phyloP scores from a whole-genome alignment of 2,113 vertebrate species.

The Nibea coibor region DNA sequence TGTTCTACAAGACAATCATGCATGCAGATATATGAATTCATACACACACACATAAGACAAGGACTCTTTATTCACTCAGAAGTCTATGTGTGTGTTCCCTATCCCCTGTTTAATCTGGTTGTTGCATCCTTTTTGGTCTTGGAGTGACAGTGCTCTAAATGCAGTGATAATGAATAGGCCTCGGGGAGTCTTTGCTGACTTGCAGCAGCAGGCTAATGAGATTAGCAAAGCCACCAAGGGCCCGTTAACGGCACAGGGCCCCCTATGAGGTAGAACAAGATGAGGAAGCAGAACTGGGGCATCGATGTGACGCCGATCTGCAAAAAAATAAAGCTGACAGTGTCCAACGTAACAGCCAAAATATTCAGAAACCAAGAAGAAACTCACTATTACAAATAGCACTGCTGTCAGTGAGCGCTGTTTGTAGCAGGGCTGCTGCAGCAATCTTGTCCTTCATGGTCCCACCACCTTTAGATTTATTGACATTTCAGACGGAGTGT shows the following conservation, averaged over 20 bases:
- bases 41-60: neutral
- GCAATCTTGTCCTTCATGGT: neutral
- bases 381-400: neutral
- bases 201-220: constrained; percentile 69
- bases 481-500: constrained; percentile 4
- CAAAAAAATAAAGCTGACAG: constrained; percentile 13
- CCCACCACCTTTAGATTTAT: neutral
- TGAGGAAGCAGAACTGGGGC: constrained; percentile 28
- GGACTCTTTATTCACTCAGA: neutral
- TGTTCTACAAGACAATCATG: constrained; percentile 16
- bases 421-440: neutral
- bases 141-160: constrained; percentile 61
- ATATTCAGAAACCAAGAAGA: neutral
- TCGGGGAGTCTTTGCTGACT: constrained; percentile 69
- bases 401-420: neutral
- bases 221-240: constrained; percentile 62
- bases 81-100: neutral
- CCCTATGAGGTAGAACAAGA: constrained; percentile 48
- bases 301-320: constrained; percentile 23
- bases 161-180: constrained; percentile 68
- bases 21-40: constrained; percentile 7
- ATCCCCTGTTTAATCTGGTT: constrained; percentile 36
- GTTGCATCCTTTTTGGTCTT: constrained; percentile 50
- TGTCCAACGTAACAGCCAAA: neutral
- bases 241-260: constrained; percentile 46